A percentile compares a stretch with the other conserved stretches of the same genome.
Evolutionary conservation across 2,113 vertebrate species (phyloP).

Genomic region (Lucifuga dentata): DNA sequence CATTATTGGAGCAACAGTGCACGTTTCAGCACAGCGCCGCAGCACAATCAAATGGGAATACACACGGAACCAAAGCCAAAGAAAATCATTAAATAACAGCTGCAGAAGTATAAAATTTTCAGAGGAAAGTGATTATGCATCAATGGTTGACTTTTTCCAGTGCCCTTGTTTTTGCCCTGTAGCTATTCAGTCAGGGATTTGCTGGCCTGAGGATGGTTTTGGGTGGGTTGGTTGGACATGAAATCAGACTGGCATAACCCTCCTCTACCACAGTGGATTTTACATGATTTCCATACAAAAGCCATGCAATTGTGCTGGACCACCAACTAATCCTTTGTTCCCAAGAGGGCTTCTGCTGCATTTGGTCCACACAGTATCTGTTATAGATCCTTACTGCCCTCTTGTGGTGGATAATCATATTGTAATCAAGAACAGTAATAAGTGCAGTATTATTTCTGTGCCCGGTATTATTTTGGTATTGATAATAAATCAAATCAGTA

Average conservation of each 20-base stretch:
- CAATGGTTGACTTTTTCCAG: constrained; percentile 56
- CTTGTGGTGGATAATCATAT: constrained; percentile 49
- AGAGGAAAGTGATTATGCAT: constrained; percentile 51
- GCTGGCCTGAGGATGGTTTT: constrained; percentile 60
- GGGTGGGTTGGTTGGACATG: constrained; percentile 64
- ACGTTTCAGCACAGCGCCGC: constrained; percentile 14
- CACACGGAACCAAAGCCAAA: constrained; percentile 21
- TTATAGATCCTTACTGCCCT: constrained; percentile 63
- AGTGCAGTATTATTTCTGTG: no score
- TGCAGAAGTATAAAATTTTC: constrained; percentile 48
- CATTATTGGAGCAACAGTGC: constrained; percentile 11
- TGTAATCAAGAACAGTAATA: constrained; percentile 1
- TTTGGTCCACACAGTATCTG: constrained; percentile 10
- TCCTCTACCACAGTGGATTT: constrained; percentile 64
- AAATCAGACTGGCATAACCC: constrained; percentile 74
- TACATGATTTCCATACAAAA: constrained; percentile 73
- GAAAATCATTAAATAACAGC: constrained; percentile 22
- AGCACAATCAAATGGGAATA: constrained; percentile 22
- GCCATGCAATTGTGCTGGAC: constrained; percentile 71
- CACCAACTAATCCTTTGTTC: constrained; percentile 79
- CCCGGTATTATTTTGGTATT: no score
- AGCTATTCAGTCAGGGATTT: constrained; percentile 52
- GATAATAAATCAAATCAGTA: no score
- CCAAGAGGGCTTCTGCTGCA: constrained; percentile 41
- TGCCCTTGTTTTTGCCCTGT: constrained; percentile 7